These are phyloP conservation scores for Drosophila nasuta DNA, from an alignment of 1,140 invertebrate species.

Conservation along the genomic window DNA sequence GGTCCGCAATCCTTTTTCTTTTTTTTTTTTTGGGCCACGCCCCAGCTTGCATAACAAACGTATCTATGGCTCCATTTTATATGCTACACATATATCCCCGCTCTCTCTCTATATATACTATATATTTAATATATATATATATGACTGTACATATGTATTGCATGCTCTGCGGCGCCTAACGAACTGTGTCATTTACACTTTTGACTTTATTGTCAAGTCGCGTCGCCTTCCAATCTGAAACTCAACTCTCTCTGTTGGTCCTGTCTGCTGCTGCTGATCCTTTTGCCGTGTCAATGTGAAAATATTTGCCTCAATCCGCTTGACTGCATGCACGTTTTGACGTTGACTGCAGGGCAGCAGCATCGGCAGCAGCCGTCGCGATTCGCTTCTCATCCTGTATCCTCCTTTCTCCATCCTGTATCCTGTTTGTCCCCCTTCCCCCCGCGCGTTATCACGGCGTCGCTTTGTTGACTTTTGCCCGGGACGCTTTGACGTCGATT, in stretches of 20 bases:
- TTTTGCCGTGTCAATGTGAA: conserved; percentile 79
- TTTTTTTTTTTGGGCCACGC: conserved; percentile 53
- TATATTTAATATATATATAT: conserved; percentile 48
- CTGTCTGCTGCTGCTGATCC: conserved; percentile 43
- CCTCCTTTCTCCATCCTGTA: background rate
- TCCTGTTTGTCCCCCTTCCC: background rate
- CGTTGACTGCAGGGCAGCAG: conserved; percentile 63
- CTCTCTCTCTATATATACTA: background rate
- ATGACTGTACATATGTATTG: conserved; percentile 49
- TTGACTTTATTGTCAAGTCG: conserved; percentile 67
- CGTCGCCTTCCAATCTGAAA: conserved; percentile 48
- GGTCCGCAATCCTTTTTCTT: conserved; percentile 67
- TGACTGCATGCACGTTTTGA: conserved; percentile 78
- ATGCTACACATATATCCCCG: conserved; percentile 23
- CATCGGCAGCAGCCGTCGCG: background rate
- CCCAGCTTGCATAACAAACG: conserved; percentile 77
- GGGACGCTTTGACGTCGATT: conserved; percentile 81
- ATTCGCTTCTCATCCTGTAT: background rate
- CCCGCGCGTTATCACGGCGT: conserved; percentile 17
- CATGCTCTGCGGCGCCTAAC: conserved; percentile 70
- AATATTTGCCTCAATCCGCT: conserved; percentile 82
- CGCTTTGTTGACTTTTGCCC: conserved; percentile 74
- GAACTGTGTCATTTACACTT: conserved; percentile 84
- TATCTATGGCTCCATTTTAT: conserved; percentile 50
- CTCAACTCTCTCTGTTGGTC: background rate